phyloP scores from a whole-genome alignment of 2,113 vertebrate genomes.

The Notarius lentiginosus region DNA sequence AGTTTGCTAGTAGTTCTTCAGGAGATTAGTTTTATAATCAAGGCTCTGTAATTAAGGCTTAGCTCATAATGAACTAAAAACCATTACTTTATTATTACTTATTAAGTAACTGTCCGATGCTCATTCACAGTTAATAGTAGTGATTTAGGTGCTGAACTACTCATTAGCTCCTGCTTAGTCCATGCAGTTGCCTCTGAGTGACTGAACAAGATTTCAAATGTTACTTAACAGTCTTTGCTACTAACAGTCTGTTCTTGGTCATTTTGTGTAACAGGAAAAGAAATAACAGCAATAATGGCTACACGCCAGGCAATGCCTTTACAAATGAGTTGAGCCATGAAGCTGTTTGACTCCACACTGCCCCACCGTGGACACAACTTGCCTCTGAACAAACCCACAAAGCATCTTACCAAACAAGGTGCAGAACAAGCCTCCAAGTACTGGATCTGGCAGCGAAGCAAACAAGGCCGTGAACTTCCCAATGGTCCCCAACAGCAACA shows the following conservation, averaged over 20 bases:
- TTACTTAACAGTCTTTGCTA: neutral
- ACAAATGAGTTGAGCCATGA: neutral
- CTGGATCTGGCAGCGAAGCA: slow-evolving; percentile 89
- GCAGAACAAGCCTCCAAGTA: slow-evolving; percentile 97
- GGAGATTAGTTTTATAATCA: neutral
- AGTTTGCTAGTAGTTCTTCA: neutral
- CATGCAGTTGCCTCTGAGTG: neutral
- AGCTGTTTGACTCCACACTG: slow-evolving; percentile 29
- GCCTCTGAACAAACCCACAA: neutral
- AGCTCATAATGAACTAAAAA: neutral
- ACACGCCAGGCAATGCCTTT: neutral
- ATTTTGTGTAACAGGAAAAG: neutral
- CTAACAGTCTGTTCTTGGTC: neutral
- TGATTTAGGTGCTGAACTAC: neutral
- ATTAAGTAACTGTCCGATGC: neutral
- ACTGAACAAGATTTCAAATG: neutral
- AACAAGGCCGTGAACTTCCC: slow-evolving; percentile 96
- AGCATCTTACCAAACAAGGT: slow-evolving; percentile 86
- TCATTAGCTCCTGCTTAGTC: neutral
- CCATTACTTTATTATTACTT: neutral
- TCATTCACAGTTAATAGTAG: neutral
- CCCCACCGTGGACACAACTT: slow-evolving; percentile 35
- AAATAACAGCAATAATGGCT: neutral
- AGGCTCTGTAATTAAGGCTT: neutral
- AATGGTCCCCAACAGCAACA: slow-evolving; percentile 86